Evolutionary conservation across 2,888 invertebrate genomes (phyloP), one percentile per base, ranked within the genome.

Genomic region (Elysia crispata): DNA sequence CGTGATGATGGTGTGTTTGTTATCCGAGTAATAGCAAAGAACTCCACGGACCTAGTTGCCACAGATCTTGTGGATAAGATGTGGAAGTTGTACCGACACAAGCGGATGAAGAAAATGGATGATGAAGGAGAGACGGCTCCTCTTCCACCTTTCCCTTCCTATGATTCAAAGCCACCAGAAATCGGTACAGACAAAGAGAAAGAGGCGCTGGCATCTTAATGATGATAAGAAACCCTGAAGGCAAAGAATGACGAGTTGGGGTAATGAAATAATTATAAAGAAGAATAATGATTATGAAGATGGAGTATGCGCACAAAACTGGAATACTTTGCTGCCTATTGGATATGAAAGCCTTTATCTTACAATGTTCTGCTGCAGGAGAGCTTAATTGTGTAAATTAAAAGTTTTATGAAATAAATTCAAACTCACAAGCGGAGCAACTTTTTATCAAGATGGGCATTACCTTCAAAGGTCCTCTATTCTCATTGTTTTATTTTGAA

Each of bases 1-100:
- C 76, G 86, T 6, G 85, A 86, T 66, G 86, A 86, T 23, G 86
- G 86, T 6, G 83, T 86, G 64, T 86, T 86, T 33, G 86, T 86
- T 28, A 75, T 86, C 30, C 76, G 86, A 0, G 86, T 86, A 28
- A 82, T 86, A 25, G 79, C 83, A 60, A 86, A 86, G 77, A 86
- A 86, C 75, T 86, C 86, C 1, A 86, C 86, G 23, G 84, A 86
- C 25, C 82, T 86, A 15, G 86, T 86, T 28, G 83, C 83, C 30
- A 83, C 84, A 13, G 86, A 86, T 67, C 80, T 86, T 57, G 83
- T 86, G 50, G 69, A 80, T 60, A 78, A 85, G 49, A 77, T 86
- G 76, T 86, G 84, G 84, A 81, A 83, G 60, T 57, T 83, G 23
- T 86, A 83, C 81, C 80, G 80, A 50, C 41, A 66, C 41, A 85